A percentile compares a stretch with the other conserved stretches of the same genome.
Conservation (phyloP, 2,113 vertebrate species). For the Herpetotheres cachinnans region DNA sequence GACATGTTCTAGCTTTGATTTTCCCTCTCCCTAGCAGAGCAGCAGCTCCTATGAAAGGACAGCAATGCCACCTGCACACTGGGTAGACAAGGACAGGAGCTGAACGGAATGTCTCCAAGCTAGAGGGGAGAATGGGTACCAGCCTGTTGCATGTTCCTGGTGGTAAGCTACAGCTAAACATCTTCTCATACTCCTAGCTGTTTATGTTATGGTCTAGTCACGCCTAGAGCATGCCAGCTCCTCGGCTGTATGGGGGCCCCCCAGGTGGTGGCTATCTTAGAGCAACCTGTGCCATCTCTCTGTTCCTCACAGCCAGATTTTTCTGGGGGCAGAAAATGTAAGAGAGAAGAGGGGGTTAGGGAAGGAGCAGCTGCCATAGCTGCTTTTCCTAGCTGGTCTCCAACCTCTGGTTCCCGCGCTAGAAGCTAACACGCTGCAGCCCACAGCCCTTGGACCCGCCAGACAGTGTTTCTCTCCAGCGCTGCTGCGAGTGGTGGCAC, state of each 20-base stretch:
- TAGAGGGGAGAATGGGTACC: neutral
- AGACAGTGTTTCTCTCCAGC: neutral
- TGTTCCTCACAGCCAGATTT: neutral
- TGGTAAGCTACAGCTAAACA: neutral
- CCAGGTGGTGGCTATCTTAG: neutral
- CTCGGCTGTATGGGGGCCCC: neutral
- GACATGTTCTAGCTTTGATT: neutral
- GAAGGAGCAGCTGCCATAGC: neutral
- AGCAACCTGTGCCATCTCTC: neutral
- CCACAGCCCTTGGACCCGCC: neutral
- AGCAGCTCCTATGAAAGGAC: neutral
- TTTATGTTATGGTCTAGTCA: neutral
- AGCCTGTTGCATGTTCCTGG: neutral
- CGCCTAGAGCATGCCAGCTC: neutral
- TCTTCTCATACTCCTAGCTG: neutral
- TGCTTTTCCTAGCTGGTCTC: neutral
- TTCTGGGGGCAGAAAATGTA: neutral
- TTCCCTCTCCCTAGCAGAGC: neutral
- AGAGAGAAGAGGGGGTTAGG: neutral
- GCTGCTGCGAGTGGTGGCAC: rapidly evolving
- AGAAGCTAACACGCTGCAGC: neutral
- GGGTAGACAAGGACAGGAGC: neutral
- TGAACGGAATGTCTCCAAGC: neutral
- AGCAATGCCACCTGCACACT: neutral
- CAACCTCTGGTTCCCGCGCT: rapidly evolving